Base-by-base conservation (phyloP, 2,113 vertebrate genomes). In the Neomonachus schauinslandi region DNA sequence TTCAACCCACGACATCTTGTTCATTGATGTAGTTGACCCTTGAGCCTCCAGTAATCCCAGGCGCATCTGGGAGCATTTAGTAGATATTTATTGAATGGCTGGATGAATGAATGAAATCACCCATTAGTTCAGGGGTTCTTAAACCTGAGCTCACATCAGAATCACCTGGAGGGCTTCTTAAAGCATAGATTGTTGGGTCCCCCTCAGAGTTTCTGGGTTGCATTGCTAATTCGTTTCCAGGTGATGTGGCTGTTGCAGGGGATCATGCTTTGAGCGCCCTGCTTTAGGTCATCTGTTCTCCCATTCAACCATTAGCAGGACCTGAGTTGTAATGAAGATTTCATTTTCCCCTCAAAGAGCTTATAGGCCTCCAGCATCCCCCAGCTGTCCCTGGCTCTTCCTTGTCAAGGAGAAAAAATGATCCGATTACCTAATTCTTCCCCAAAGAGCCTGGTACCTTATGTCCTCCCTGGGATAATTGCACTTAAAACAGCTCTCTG, bases 341-440 rank as follows among this genome's bases (percentile, higher is more conserved):
- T 76, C 57, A n/a, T 57, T 93, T 91, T 49, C 79, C 72, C 15
- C 18, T 31, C 59, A 21, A 55, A 69, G 83, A 42, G 21, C 10
- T 28, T 0, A 21, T 11, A 11, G 39, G 65, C 49, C 42, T 74
- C 69, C 63, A 26, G 76, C 63, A 7, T 21, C 46, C 39, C 90
- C 42, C 59, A 65, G 90, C 72, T 65, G 65, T n/a, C 82, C 53
- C 57, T 19, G 55, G 46, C 19, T 61, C 59, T 80, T 85, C 51
- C 57, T 91, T 86, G 71, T 72, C 65, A 55, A 69, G n/a, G 28
- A 87, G 49, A 16, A 76, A 79, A 82, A 91, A 24, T 0, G 2
- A 77, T 8, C 79, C 0, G 10, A 63, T 95, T 18, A 12, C 53
- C 80, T 77, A 76, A 69, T 65, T 88, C 91, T 97, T 83, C 39